phyloP scores from a whole-genome alignment of 2,113 vertebrate species.

The Passer montanus region DNA sequence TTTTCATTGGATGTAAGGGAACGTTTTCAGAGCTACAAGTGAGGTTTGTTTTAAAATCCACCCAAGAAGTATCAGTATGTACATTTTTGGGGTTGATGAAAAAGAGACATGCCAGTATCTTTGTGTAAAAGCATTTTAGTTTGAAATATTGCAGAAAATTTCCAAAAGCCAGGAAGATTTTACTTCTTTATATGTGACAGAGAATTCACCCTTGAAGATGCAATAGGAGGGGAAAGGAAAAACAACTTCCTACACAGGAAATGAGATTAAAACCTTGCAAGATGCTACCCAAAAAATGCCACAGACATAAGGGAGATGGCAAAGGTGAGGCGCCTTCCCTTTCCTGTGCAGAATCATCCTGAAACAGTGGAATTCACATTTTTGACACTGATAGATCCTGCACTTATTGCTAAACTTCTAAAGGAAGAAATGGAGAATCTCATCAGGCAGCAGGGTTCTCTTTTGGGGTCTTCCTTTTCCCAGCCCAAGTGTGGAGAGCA shows the following conservation, averaged over 20 bases:
- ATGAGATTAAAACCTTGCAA: not conserved
- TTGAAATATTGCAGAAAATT: not conserved
- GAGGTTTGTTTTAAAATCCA: conserved; percentile 10
- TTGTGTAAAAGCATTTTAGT: not conserved
- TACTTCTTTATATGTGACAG: not conserved
- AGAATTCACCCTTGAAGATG: not conserved
- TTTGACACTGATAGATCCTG: not conserved
- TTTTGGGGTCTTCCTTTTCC: not conserved
- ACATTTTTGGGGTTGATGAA: not conserved
- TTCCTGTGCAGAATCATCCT: not conserved
- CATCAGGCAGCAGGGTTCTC: not conserved
- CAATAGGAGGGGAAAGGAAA: not conserved
- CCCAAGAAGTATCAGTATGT: not conserved
- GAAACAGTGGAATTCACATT: not conserved
- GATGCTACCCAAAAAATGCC: conserved; percentile 13
- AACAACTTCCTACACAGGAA: not conserved
- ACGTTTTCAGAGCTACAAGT: not conserved
- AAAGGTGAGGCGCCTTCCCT: conserved; percentile 9
- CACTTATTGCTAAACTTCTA: not conserved
- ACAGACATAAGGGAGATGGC: not conserved
- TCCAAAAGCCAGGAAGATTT: not conserved
- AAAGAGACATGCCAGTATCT: not conserved
- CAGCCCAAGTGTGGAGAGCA: not conserved
- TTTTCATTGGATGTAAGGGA: not conserved
- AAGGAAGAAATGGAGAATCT: not conserved